A percentile compares a stretch with the other conserved stretches of the same genome.
Evolutionary conservation across 2,888 invertebrate genomes (phyloP).

Genomic region (Catocala fraxini): DNA sequence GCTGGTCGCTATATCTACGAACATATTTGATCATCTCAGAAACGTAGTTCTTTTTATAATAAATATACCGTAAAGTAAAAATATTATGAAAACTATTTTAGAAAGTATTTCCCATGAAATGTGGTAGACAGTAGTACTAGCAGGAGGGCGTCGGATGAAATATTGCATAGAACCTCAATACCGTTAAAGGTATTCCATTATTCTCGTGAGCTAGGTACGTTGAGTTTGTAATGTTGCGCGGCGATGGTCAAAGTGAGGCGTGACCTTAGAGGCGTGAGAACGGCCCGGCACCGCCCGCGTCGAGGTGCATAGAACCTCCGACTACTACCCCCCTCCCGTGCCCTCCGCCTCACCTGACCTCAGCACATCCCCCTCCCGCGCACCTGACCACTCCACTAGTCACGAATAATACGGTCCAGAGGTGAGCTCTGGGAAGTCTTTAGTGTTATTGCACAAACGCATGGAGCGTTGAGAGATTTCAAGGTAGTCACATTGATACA

Average conservation of each 20-base stretch:
- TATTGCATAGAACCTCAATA: slow-evolving; percentile 68
- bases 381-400: slow-evolving; percentile 48
- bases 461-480: slow-evolving; percentile 30
- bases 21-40: no score
- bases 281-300: slow-evolving; percentile 69
- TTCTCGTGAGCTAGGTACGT: slow-evolving; percentile 56
- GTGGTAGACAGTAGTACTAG: slow-evolving; percentile 19
- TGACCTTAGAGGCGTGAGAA: slow-evolving; percentile 86
- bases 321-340: slow-evolving; percentile 46
- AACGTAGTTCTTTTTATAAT: no score
- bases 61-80: neutral
- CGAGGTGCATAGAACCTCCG: slow-evolving; percentile 41
- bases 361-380: slow-evolving; percentile 49
- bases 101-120: slow-evolving; percentile 52
- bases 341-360: slow-evolving; percentile 55
- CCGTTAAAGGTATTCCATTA: slow-evolving; percentile 75
- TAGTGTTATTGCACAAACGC: slow-evolving; percentile 37
- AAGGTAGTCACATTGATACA: slow-evolving; percentile 23
- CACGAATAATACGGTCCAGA: slow-evolving; percentile 50
- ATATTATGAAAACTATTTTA: slow-evolving; percentile 37
- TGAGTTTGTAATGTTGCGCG: slow-evolving; percentile 64
- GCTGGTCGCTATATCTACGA: no score
- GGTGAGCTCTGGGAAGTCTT: slow-evolving; percentile 39
- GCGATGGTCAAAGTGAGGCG: slow-evolving; percentile 82
- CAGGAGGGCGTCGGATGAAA: slow-evolving; percentile 55